Percentiles rank a stretch among this genome's conserved stretches.
These are phyloP conservation scores for Cydia fagiglandana DNA, from an alignment of 1,140 invertebrate species.

Conservation along the genomic window DNA sequence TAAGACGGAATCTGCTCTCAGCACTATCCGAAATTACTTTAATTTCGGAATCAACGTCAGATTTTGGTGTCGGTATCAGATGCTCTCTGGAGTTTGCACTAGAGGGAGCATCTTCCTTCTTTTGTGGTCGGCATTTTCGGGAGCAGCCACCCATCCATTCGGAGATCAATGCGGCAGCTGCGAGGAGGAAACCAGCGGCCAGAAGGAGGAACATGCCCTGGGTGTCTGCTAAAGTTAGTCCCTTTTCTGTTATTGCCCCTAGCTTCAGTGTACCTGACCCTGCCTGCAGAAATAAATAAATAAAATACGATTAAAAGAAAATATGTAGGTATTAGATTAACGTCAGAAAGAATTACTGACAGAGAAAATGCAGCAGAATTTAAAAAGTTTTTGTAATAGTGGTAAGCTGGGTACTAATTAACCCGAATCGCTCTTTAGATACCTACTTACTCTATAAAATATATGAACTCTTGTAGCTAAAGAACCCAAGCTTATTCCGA, in stretches of 20 bases:
- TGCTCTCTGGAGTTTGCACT: slow-evolving; percentile 43
- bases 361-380: no score
- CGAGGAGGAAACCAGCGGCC: slow-evolving; percentile 83
- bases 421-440: no score
- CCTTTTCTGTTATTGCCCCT: slow-evolving; percentile 81
- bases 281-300: slow-evolving; percentile 46
- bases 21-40: slow-evolving; percentile 34
- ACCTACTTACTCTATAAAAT: no score
- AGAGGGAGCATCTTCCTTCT: slow-evolving; percentile 40
- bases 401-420: no score
- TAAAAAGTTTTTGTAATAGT: no score
- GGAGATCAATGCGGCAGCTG: slow-evolving; percentile 78
- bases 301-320: slow-evolving; percentile 18
- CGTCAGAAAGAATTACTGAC: no score
- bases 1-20: slow-evolving; percentile 42
- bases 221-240: slow-evolving; percentile 85
- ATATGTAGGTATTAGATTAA: not conserved
- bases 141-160: slow-evolving; percentile 84
- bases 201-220: slow-evolving; percentile 89
- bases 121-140: slow-evolving; percentile 73
- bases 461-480: no score
- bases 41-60: slow-evolving; percentile 32
- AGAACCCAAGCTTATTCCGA: no score
- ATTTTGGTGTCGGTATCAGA: slow-evolving; percentile 42
- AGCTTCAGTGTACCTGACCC: slow-evolving; percentile 51